A percentile compares a stretch with the other conserved stretches of the same genome.
Conservation (phyloP, 2,797 vertebrate genomes). For the Micropoecilia bifurca region DNA sequence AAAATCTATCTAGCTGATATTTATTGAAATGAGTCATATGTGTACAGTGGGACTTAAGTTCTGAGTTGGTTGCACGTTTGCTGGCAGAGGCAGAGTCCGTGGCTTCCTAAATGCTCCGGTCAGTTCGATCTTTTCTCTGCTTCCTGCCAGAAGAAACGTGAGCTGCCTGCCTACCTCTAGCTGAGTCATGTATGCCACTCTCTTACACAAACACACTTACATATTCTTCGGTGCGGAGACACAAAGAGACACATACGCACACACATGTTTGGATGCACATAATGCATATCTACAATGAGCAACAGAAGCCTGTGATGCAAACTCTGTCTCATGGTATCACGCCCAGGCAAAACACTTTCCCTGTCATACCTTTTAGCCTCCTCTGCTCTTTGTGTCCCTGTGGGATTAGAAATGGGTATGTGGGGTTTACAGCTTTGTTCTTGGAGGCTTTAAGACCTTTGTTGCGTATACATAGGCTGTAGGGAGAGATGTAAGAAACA, state of each 20-base stretch:
- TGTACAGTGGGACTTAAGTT: constrained; percentile 34
- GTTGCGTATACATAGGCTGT: constrained; percentile 17
- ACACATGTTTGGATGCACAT: constrained; percentile 12
- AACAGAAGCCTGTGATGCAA: constrained; percentile 41
- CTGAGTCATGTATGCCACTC: constrained; percentile 67
- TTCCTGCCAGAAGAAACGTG: constrained; percentile 67
- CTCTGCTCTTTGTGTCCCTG: constrained; percentile 34
- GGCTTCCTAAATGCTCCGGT: constrained; percentile 54
- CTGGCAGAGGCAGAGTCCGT: constrained; percentile 46
- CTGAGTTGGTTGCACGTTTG: constrained; percentile 14
- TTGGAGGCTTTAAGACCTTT: constrained; percentile 1
- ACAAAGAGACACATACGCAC: constrained; percentile 11
- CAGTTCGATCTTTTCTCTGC: constrained; percentile 57
- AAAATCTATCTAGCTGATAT: neutral
- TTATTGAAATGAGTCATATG: neutral
- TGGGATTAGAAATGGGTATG: constrained; percentile 13
- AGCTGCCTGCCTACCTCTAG: constrained; percentile 63
- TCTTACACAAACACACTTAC: constrained; percentile 63
- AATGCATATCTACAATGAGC: constrained; percentile 29
- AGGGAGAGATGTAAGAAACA: constrained; percentile 17
- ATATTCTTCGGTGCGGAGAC: constrained; percentile 33
- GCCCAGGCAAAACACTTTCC: constrained; percentile 37
- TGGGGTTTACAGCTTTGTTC: constrained; percentile 16
- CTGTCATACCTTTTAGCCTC: constrained; percentile 16
- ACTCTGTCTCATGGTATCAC: constrained; percentile 26